phyloP scores from a whole-genome alignment of 2,797 vertebrate species.

The Etheostoma perlongum region DNA sequence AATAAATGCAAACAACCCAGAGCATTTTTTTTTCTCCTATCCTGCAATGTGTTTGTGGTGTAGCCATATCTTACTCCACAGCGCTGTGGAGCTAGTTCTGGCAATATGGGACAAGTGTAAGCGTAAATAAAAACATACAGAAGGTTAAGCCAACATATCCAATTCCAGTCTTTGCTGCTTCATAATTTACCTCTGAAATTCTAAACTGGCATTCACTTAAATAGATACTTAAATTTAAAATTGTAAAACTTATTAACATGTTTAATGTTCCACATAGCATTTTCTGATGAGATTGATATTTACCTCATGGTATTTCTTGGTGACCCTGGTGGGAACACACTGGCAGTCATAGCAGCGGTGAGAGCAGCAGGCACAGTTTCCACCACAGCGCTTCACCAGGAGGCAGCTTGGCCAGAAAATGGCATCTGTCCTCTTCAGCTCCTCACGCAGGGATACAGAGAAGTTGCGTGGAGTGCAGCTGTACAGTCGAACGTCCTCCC shows the following conservation, averaged over 20 bases:
- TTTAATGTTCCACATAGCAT: not conserved
- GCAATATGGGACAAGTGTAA: no score
- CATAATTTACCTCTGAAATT: not conserved
- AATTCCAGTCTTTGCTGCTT: not conserved
- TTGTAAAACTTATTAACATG: not conserved
- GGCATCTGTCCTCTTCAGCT: conserved; percentile 94
- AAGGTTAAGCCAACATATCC: no score
- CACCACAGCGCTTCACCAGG: conserved; percentile 96
- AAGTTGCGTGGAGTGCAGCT: conserved; percentile 98
- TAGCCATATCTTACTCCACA: no score
- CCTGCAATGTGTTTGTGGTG: no score
- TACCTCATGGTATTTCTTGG: conserved; percentile 98
- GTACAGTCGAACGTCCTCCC: conserved; percentile 94
- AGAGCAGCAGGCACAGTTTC: conserved; percentile 96
- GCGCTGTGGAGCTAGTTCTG: no score
- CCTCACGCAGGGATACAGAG: conserved; percentile 94
- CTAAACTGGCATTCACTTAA: not conserved
- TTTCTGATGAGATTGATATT: not conserved
- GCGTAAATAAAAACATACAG: not conserved
- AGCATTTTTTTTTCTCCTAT: no score
- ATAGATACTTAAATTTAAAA: not conserved
- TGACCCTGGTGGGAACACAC: conserved; percentile 91
- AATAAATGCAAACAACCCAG: no score
- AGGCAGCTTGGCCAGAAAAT: conserved; percentile 99
- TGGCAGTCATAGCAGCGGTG: conserved; percentile 94